Percentiles rank a stretch among this genome's conserved stretches.
Conservation (phyloP, 2,888 invertebrate species). For the Tuta absoluta region DNA sequence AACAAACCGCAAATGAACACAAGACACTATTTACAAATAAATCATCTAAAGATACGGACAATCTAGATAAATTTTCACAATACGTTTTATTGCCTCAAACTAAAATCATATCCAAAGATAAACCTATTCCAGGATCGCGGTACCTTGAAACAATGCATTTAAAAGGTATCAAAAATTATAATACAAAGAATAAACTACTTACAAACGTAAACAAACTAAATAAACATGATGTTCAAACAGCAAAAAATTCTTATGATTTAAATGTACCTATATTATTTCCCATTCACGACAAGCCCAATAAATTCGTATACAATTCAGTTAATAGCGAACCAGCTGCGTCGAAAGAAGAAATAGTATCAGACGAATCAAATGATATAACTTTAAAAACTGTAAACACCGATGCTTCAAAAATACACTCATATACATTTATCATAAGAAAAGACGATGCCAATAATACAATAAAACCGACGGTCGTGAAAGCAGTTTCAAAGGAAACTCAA, state of each 20-base stretch:
- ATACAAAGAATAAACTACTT: not conserved
- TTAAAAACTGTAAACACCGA: not conserved
- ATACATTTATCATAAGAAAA: slow-evolving; percentile 5
- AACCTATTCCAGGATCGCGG: not conserved
- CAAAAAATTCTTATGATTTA: not conserved
- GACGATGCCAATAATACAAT: not conserved
- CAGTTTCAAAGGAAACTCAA: not conserved
- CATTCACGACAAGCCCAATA: not conserved
- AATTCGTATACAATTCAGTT: not conserved
- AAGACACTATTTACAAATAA: not conserved
- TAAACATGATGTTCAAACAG: not conserved
- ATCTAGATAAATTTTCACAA: no score
- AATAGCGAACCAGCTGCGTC: not conserved
- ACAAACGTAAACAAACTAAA: not conserved
- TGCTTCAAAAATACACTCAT: not conserved
- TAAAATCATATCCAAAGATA: not conserved
- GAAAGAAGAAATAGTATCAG: not conserved
- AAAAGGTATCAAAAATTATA: not conserved
- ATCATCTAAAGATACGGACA: not conserved
- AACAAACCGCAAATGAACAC: not conserved
- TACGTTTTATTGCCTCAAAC: no score
- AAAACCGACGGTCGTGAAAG: not conserved
- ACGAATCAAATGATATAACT: not conserved
- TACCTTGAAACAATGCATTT: not conserved
- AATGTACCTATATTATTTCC: not conserved